Evolutionary conservation across 2,113 vertebrate genomes (phyloP).

Genomic region (Odocoileus hemionus): DNA sequence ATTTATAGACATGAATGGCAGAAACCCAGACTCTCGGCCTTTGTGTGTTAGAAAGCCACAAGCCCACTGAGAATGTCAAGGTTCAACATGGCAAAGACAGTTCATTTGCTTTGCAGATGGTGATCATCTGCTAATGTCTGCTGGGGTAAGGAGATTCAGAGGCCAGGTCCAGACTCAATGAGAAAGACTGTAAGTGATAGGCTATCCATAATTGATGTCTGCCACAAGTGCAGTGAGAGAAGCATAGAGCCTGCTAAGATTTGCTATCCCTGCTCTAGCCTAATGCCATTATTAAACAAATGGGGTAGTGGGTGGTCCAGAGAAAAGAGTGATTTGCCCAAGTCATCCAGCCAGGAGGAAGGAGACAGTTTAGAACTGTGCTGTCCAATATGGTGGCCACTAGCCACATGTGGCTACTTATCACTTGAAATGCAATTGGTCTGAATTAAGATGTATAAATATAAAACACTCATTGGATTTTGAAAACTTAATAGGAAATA

Average conservation of each 20-base stretch:
- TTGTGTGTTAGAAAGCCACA: background rate
- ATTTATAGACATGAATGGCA: background rate
- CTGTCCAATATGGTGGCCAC: background rate
- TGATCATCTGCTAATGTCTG: background rate
- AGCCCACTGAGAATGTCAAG: background rate
- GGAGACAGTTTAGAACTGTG: background rate
- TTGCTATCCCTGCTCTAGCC: background rate
- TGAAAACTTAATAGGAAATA: background rate
- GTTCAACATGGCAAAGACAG: too few species aligned
- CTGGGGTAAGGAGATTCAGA: background rate
- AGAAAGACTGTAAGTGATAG: background rate
- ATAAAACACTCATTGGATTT: background rate
- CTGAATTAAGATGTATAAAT: background rate
- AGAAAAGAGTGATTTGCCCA: background rate
- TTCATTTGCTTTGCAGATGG: background rate
- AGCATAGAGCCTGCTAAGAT: fast-evolving
- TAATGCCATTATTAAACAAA: background rate
- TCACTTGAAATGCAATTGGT: background rate
- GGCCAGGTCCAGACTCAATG: too few species aligned
- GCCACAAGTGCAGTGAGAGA: background rate
- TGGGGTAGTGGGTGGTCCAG: background rate
- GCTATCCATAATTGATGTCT: background rate
- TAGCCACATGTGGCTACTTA: background rate
- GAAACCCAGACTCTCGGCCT: background rate
- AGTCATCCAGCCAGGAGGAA: background rate